phyloP scores from a whole-genome alignment of 2,888 invertebrate genomes.

The Cerastoderma edule region DNA sequence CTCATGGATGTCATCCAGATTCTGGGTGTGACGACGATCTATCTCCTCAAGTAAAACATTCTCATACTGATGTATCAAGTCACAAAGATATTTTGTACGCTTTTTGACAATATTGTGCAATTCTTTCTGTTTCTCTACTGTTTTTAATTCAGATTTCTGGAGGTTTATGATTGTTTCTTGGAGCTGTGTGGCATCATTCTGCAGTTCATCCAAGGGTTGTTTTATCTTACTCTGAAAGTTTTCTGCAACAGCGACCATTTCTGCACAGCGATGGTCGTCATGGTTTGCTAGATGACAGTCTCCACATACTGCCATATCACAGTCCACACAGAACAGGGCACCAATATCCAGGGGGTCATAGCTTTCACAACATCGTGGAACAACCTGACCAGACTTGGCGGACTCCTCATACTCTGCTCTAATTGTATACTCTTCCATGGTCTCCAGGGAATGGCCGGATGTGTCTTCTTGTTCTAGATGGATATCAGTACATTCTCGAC shows the following conservation, averaged over 20 bases:
- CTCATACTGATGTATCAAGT: slow-evolving; percentile 74
- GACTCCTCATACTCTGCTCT: slow-evolving; percentile 53
- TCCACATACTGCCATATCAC: slow-evolving; percentile 72
- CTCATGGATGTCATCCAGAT: slow-evolving; percentile 65
- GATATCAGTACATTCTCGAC: slow-evolving; percentile 64
- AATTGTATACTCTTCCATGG: slow-evolving; percentile 63
- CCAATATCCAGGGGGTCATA: slow-evolving; percentile 77
- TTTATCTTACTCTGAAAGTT: slow-evolving; percentile 76
- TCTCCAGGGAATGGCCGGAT: slow-evolving; percentile 66
- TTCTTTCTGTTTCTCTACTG: slow-evolving; percentile 64
- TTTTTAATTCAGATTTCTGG: slow-evolving; percentile 61
- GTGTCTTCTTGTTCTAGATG: slow-evolving; percentile 72
- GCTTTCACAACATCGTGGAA: slow-evolving; percentile 70
- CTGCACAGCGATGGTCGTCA: slow-evolving; percentile 74
- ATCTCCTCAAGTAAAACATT: slow-evolving; percentile 71
- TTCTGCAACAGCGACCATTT: slow-evolving; percentile 73
- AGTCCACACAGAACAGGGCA: slow-evolving; percentile 75
- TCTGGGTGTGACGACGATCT: slow-evolving; percentile 66
- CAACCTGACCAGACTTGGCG: slow-evolving; percentile 49
- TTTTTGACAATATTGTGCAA: slow-evolving; percentile 64
- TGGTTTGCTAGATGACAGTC: slow-evolving; percentile 72
- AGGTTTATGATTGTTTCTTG: slow-evolving; percentile 61
- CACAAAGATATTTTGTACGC: slow-evolving; percentile 68
- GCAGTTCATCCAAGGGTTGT: slow-evolving; percentile 65
- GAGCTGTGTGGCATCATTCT: slow-evolving; percentile 63